These are phyloP conservation scores for Epizoanthus stellaris DNA, from an alignment of 92 coral and sea anemone genomes.

Conservation along the genomic window DNA sequence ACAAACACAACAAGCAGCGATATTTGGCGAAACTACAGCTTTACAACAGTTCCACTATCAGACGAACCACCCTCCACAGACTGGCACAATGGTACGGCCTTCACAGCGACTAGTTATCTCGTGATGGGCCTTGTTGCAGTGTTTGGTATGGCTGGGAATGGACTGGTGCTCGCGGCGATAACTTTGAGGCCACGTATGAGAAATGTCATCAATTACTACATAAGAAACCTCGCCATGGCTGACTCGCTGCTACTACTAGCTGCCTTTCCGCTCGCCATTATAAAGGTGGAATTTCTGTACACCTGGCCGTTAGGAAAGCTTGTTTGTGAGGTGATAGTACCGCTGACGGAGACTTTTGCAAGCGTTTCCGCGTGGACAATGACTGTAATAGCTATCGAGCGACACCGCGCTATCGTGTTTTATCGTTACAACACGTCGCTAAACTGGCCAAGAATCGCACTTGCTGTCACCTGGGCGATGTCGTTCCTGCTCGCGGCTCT, in stretches of 20 bases:
- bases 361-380: slow-evolving; percentile 33
- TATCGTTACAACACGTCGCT: slow-evolving; percentile 10
- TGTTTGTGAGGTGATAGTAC: not conserved
- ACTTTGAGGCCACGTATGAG: slow-evolving; percentile 11
- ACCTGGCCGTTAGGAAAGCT: slow-evolving; percentile 19
- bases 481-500: slow-evolving; percentile 3
- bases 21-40: not conserved
- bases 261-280: not conserved
- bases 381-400: slow-evolving; percentile 7
- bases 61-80: not conserved
- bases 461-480: slow-evolving; percentile 7
- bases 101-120: not conserved
- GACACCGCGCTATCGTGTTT: slow-evolving; percentile 29
- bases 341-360: not conserved
- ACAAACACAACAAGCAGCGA: not conserved
- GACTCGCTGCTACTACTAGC: not conserved
- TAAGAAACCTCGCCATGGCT: slow-evolving; percentile 20
- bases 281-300: slow-evolving; percentile 18
- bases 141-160: slow-evolving; percentile 7
- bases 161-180: slow-evolving; percentile 2
- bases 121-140: slow-evolving; percentile 2
- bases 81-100: slow-evolving; percentile 11
- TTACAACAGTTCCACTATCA: not conserved
- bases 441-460: slow-evolving; percentile 1
- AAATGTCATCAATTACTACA: slow-evolving; percentile 24